Evolutionary conservation across 2,113 vertebrate species (phyloP).

Genomic region (Leucopternis melanops): DNA sequence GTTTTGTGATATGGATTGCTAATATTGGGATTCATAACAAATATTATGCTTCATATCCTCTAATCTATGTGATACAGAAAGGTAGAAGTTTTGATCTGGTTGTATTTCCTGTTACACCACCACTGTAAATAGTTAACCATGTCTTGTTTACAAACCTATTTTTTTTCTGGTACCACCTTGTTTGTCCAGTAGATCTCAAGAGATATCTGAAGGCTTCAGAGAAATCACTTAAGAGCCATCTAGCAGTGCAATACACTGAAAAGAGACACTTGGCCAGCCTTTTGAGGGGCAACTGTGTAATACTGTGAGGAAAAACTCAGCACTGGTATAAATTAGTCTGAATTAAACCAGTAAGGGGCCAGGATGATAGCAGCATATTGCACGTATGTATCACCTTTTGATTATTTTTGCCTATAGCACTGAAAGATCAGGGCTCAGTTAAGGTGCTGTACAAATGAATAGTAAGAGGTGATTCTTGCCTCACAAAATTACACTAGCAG

Average conservation of each 20-base stretch:
- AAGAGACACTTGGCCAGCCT: background rate
- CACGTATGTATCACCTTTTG: background rate
- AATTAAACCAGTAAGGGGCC: background rate
- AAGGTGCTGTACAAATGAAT: background rate
- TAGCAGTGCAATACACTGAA: background rate
- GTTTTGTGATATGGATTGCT: background rate
- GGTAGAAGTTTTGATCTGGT: background rate
- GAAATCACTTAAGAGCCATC: background rate
- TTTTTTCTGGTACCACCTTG: background rate
- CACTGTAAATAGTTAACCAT: background rate
- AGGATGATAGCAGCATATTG: background rate
- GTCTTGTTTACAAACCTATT: background rate
- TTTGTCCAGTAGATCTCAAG: background rate
- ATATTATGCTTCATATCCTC: background rate
- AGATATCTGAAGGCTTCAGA: background rate
- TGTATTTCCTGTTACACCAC: background rate
- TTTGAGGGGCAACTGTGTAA: background rate
- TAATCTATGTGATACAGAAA: background rate
- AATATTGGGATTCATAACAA: background rate
- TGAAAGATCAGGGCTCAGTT: background rate
- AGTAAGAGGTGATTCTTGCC: background rate
- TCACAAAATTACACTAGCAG: background rate
- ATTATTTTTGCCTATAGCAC: background rate
- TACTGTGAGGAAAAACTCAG: background rate
- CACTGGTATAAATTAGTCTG: background rate